Conservation (phyloP, 2,113 vertebrate genomes). For the Herpetotheres cachinnans region DNA sequence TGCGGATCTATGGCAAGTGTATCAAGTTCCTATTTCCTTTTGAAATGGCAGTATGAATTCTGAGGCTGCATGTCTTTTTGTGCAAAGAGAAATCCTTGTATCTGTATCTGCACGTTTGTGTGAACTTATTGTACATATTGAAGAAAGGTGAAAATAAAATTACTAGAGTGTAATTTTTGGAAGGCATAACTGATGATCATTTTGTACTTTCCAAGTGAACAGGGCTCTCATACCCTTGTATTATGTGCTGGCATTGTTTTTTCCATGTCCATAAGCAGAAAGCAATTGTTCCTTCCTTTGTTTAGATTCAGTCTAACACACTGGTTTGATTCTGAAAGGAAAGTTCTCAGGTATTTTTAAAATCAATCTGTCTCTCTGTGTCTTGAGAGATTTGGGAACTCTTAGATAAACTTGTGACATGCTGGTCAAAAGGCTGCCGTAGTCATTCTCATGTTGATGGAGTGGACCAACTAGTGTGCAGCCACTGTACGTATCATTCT, state of each 20-base stretch:
- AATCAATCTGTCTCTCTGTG: background rate
- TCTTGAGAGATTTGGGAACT: background rate
- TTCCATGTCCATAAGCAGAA: background rate
- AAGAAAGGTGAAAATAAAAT: background rate
- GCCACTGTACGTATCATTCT: rapidly evolving
- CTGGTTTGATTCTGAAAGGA: background rate
- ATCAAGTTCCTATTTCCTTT: background rate
- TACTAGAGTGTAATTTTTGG: background rate
- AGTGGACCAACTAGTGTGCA: background rate
- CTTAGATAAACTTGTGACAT: background rate
- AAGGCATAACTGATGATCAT: background rate
- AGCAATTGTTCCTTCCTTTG: background rate
- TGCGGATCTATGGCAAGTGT: background rate
- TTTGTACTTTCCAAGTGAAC: background rate
- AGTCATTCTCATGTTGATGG: background rate
- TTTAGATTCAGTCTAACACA: background rate
- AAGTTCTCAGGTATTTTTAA: background rate
- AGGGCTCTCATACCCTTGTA: background rate
- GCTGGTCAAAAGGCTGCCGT: background rate
- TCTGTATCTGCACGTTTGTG: background rate
- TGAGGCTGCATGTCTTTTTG: background rate
- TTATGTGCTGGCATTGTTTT: background rate
- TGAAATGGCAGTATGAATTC: background rate
- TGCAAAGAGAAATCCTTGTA: background rate
- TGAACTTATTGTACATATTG: background rate